These are phyloP conservation scores for Periophthalmus magnuspinnatus DNA, from an alignment of 2,797 vertebrate genomes.

Conservation along the genomic window DNA sequence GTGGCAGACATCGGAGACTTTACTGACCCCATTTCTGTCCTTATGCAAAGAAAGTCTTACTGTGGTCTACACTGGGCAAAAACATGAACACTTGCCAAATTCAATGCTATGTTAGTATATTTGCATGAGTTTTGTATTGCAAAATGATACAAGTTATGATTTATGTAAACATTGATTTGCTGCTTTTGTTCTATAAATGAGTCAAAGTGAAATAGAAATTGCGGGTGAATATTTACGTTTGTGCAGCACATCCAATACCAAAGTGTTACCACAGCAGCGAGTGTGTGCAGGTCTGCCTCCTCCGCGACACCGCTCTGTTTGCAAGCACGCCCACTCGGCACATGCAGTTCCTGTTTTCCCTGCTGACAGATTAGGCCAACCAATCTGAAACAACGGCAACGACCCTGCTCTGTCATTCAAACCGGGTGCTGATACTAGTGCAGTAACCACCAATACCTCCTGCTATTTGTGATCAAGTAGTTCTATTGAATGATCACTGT, in stretches of 20 bases:
- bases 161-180: slow-evolving; percentile 30
- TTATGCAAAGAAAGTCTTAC: slow-evolving; percentile 58
- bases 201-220: slow-evolving; percentile 73
- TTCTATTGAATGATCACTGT: not conserved
- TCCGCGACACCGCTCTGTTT: slow-evolving; percentile 75
- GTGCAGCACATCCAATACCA: slow-evolving; percentile 60
- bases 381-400: slow-evolving; percentile 70
- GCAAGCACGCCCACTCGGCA: slow-evolving; percentile 78
- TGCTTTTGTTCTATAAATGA: slow-evolving; percentile 61
- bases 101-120: slow-evolving; percentile 21
- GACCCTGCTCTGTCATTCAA: slow-evolving; percentile 63
- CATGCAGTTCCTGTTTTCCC: slow-evolving; percentile 83
- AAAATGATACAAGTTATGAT: slow-evolving; percentile 38
- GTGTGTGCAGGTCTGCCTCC: slow-evolving; percentile 58
- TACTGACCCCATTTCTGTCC: slow-evolving; percentile 49
- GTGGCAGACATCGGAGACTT: slow-evolving; percentile 41
- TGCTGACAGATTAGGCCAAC: slow-evolving; percentile 65
- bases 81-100: slow-evolving; percentile 68
- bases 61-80: slow-evolving; percentile 68
- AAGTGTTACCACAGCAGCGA: slow-evolving; percentile 57
- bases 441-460: slow-evolving; percentile 11
- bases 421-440: slow-evolving; percentile 63
- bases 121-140: slow-evolving; percentile 46
- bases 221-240: slow-evolving; percentile 76
- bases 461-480: slow-evolving; percentile 58